phyloP scores from a whole-genome alignment of 2,797 vertebrate species.

The Channa striata region DNA sequence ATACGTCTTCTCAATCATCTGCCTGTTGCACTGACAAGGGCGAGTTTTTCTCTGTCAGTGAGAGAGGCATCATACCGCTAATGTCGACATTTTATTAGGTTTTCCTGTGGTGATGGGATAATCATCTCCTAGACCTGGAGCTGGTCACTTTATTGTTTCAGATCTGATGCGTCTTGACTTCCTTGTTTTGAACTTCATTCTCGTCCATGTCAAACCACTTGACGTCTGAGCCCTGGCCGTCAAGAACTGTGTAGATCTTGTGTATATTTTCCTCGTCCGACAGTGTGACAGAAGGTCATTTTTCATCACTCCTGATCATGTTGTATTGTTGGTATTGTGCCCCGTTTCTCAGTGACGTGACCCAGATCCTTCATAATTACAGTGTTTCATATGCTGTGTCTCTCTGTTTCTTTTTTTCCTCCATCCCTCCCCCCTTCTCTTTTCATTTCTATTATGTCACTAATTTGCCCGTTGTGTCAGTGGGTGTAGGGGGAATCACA shows the following conservation, averaged over 20 bases:
- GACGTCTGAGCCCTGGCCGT: too few relatives aligned
- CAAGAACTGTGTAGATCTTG: not conserved
- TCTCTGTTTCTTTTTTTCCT: conserved; percentile 27
- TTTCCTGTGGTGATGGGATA: too few relatives aligned
- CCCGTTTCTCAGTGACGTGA: conserved; percentile 59
- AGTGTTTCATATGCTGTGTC: conserved; percentile 28
- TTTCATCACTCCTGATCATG: conserved; percentile 30
- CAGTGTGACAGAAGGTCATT: conserved; percentile 31
- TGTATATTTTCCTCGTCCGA: not conserved
- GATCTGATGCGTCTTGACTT: too few relatives aligned
- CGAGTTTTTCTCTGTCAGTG: too few relatives aligned
- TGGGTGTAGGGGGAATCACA: conserved; percentile 8
- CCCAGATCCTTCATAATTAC: conserved; percentile 72
- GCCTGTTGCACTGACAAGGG: too few relatives aligned
- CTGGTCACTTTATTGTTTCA: too few relatives aligned
- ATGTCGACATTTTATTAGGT: too few relatives aligned
- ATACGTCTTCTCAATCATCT: too few relatives aligned
- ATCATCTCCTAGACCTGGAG: too few relatives aligned
- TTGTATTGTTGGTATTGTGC: conserved; percentile 42
- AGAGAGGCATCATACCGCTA: too few relatives aligned
- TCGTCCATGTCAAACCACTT: too few relatives aligned
- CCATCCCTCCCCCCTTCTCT: conserved; percentile 4
- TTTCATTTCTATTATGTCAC: conserved; percentile 53
- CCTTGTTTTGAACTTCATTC: too few relatives aligned
- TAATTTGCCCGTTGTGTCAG: conserved; percentile 39